These are phyloP conservation scores for Limenitis camilla DNA, from an alignment of 2,888 invertebrate genomes.

Conservation along the genomic window DNA sequence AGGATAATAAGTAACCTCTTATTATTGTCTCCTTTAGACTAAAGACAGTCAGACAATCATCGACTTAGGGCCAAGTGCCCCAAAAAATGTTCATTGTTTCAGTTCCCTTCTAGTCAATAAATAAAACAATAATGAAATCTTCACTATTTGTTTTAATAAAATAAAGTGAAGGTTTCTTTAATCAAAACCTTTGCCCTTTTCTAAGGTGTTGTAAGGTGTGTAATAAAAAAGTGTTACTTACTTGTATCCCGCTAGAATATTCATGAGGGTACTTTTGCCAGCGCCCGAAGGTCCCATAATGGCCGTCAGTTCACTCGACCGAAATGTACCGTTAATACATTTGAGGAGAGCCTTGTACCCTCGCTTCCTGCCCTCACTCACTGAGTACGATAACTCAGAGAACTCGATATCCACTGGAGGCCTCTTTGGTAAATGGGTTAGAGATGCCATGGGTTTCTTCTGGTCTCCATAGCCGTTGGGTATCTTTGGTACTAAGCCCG, in stretches of 20 bases:
- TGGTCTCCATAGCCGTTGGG: constrained; percentile 82
- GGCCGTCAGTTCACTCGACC: constrained; percentile 92
- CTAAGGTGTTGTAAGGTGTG: no score
- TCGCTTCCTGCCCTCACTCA: constrained; percentile 86
- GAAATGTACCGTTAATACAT: constrained; percentile 90
- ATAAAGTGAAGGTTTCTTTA: not conserved
- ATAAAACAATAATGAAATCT: no score
- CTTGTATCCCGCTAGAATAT: constrained; percentile 91
- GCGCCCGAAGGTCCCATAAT: constrained; percentile 95
- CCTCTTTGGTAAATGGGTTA: constrained; percentile 88
- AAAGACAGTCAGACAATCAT: no score
- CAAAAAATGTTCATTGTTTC: no score
- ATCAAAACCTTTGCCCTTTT: no score
- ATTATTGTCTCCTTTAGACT: no score
- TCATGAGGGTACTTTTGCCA: constrained; percentile 89
- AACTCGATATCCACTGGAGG: constrained; percentile 94
- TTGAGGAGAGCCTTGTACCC: constrained; percentile 92
- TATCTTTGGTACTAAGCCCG: constrained; percentile 78
- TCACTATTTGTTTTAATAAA: no score
- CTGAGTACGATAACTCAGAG: constrained; percentile 89
- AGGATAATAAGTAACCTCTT: no score
- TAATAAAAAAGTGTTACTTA: constrained; percentile 54
- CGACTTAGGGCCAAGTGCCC: no score
- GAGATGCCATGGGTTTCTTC: constrained; percentile 82
- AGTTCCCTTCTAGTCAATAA: no score